Conservation (phyloP, 2,113 vertebrate genomes). For the Callionymus lyra region DNA sequence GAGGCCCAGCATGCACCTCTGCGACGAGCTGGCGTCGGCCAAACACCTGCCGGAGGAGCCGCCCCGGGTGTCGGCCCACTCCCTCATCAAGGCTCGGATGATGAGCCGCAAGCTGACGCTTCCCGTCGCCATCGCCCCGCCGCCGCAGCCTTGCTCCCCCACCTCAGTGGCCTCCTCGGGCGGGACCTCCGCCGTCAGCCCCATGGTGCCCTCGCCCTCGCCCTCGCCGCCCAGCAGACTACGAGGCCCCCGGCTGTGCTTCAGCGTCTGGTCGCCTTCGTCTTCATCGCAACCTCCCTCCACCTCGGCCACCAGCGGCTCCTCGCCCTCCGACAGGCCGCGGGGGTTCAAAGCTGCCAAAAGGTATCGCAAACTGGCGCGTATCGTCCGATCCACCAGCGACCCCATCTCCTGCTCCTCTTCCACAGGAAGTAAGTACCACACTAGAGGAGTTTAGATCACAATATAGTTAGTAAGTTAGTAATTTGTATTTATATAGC, state of each 20-base stretch:
- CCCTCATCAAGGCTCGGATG: constrained; percentile 55
- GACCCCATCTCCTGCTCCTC: constrained; percentile 80
- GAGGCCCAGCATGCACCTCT: constrained; percentile 43
- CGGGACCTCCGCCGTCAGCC: constrained; percentile 49
- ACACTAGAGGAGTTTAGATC: too few species aligned
- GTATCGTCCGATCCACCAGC: constrained; percentile 83
- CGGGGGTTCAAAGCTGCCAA: constrained; percentile 37
- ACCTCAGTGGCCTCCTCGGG: constrained; percentile 55
- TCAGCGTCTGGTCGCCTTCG: constrained; percentile 68
- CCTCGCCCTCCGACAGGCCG: constrained; percentile 37
- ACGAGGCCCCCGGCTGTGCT: constrained; percentile 70
- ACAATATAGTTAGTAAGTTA: too few species aligned
- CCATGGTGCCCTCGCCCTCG: constrained; percentile 46
- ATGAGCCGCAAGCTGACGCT: constrained; percentile 55
- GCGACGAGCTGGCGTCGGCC: constrained; percentile 59
- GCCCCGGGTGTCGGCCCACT: constrained; percentile 39
- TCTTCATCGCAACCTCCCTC: constrained; percentile 47
- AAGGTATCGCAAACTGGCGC: constrained; percentile 55
- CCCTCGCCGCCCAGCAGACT: constrained; percentile 51
- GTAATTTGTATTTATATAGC: too few species aligned
- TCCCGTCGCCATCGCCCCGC: constrained; percentile 45
- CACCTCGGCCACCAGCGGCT: constrained; percentile 46
- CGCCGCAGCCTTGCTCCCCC: constrained; percentile 59
- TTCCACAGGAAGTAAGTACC: constrained; percentile 66
- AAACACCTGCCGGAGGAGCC: constrained; percentile 56